Base-by-base conservation (phyloP, 2,888 invertebrate species). In the Mesorhabditis spiculigera region DNA sequence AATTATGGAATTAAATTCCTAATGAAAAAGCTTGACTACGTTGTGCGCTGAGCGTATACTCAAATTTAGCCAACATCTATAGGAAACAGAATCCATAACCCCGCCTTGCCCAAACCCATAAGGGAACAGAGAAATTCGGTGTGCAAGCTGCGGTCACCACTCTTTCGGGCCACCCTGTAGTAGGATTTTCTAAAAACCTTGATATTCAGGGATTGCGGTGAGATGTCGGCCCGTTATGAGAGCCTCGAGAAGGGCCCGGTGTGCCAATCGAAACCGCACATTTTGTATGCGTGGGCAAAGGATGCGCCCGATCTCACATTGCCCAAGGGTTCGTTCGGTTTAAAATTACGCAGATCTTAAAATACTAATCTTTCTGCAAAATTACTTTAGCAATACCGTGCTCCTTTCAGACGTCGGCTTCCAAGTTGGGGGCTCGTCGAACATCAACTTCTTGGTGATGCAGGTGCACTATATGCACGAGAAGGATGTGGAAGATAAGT, bases 181-280 rank as follows among this genome's bases (percentile, higher is more conserved):
- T n/a, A n/a, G n/a, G n/a, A n/a, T n/a, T n/a, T n/a, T n/a, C n/a
- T n/a, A n/a, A n/a, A n/a, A n/a, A n/a, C n/a, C n/a, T n/a, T n/a
- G n/a, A n/a, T n/a, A n/a, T n/a, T n/a, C n/a, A 88, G 93, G 94
- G 91, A 93, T 86, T 97, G 96, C 86, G 95, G 96, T 0, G 95
- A 95, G 89, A 95, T 95, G 95, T 81, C 83, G 4, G 88, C 90
- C 4, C 87, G 89, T 77, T 66, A 69, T 61, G 75, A 76, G 6
- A 71, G 67, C n/a, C 73, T 88, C 89, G 71, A 68, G 43, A 73
- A 78, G 0, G 91, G 91, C 0, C 91, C 91, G 80, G 93, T 94
- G 0, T 96, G 95, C 85, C 89, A 88, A 0, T 89, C 90, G 50
- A 91, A 86, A 4, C 84, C 86, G 10, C 81, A 84, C 73, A 84